A percentile compares a stretch with the other conserved stretches of the same genome.
These are phyloP conservation scores for Ceyx erithaca DNA, from an alignment of 2,797 vertebrate species.

Conservation along the genomic window DNA sequence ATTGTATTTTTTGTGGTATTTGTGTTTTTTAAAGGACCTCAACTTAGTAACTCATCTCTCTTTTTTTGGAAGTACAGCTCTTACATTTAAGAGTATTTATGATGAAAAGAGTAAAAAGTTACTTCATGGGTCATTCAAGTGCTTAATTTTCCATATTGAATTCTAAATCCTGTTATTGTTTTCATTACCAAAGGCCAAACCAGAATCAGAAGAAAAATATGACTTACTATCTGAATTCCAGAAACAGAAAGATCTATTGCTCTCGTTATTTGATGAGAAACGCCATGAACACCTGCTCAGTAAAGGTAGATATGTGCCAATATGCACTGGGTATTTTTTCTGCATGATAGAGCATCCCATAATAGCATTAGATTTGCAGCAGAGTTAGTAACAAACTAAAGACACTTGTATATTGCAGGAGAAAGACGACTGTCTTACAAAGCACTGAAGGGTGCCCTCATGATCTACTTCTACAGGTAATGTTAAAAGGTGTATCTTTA, in stretches of 20 bases:
- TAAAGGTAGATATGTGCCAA: slow-evolving; percentile 83
- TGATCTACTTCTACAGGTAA: slow-evolving; percentile 98
- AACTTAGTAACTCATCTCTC: not conserved
- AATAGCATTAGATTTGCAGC: not conserved
- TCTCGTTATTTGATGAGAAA: slow-evolving; percentile 92
- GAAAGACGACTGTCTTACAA: slow-evolving; percentile 93
- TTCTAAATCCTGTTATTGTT: slow-evolving; percentile 31
- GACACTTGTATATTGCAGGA: slow-evolving; percentile 77
- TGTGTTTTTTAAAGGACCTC: not conserved
- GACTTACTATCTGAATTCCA: slow-evolving; percentile 86
- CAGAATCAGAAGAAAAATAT: slow-evolving; percentile 88
- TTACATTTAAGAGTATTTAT: not conserved
- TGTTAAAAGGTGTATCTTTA: not conserved
- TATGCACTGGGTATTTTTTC: not conserved
- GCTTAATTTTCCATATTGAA: not conserved
- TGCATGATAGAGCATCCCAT: not conserved
- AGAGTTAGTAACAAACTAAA: not conserved
- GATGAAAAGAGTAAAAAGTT: not conserved
- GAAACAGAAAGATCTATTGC: slow-evolving; percentile 88
- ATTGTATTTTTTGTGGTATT: not conserved
- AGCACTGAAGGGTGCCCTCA: slow-evolving; percentile 93
- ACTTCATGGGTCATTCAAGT: not conserved
- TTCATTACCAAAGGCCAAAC: slow-evolving; percentile 73
- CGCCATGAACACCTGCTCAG: slow-evolving; percentile 92
- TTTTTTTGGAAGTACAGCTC: not conserved